Percentiles rank a stretch among this genome's conserved stretches.
phyloP scores from a whole-genome alignment of 2,113 vertebrate species.

The Embiotoca jacksoni region DNA sequence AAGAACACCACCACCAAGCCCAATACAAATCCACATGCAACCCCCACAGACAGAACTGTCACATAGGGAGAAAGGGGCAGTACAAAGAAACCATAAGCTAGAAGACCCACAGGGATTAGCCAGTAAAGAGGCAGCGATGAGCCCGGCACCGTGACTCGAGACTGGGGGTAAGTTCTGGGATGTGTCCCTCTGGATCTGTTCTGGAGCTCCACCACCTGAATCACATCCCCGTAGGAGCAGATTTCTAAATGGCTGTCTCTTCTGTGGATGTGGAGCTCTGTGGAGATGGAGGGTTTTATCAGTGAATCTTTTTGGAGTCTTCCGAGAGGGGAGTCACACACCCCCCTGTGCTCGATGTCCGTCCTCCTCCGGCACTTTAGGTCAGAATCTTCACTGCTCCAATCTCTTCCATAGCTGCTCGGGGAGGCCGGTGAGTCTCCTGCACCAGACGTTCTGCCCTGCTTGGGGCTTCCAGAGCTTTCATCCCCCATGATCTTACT shows the following conservation, averaged over 20 bases:
- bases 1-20: slow-evolving; percentile 85
- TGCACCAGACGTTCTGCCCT: slow-evolving; percentile 30
- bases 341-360: slow-evolving; percentile 30
- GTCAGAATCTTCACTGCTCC: slow-evolving; percentile 27
- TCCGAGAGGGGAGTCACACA: slow-evolving; percentile 54
- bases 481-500: slow-evolving; percentile 90
- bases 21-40: slow-evolving; percentile 86
- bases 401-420: slow-evolving; percentile 74
- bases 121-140: slow-evolving; percentile 77
- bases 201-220: slow-evolving; percentile 84
- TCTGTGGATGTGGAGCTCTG: slow-evolving; percentile 32
- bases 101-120: slow-evolving; percentile 80
- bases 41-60: slow-evolving; percentile 86
- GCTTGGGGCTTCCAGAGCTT: slow-evolving; percentile 67
- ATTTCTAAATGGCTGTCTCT: slow-evolving; percentile 81
- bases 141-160: slow-evolving; percentile 10
- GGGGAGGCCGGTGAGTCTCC: slow-evolving; percentile 56
- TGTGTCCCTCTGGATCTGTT: slow-evolving; percentile 20
- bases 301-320: slow-evolving; percentile 43
- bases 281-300: slow-evolving; percentile 38
- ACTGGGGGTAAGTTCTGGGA: neutral
- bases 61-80: slow-evolving; percentile 87
- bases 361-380: slow-evolving; percentile 31
- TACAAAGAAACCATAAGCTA: slow-evolving; percentile 87
- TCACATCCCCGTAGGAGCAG: slow-evolving; percentile 82